Evolutionary conservation across 1,140 invertebrate species (phyloP).

Genomic region (Micrasema minimum): DNA sequence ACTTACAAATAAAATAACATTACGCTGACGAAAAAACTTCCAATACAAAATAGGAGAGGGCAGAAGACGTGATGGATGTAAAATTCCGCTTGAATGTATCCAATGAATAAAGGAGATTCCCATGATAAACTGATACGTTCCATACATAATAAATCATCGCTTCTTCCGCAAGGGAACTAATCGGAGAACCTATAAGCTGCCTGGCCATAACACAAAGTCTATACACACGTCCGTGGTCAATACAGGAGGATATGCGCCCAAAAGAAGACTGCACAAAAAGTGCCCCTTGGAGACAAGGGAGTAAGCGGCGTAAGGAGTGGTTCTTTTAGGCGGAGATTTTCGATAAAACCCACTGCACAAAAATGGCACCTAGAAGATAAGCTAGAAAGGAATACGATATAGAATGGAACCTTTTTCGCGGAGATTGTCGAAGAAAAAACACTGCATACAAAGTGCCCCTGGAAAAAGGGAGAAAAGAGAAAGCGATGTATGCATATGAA

Average conservation of each 20-base stretch:
- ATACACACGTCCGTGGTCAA: background rate
- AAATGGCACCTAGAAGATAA: too few relatives aligned
- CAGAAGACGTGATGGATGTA: constrained; percentile 2
- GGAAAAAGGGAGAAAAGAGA: too few relatives aligned
- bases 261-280: background rate
- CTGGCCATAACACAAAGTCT: background rate
- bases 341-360: background rate
- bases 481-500: too few relatives aligned
- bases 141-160: constrained; percentile 14
- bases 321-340: background rate
- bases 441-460: background rate
- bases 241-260: constrained; percentile 7
- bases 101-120: background rate
- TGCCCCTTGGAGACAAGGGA: constrained; percentile 2
- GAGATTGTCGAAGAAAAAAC: constrained; percentile 19
- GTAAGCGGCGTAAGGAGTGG: too few relatives aligned
- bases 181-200: background rate
- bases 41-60: background rate
- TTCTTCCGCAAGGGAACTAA: constrained; percentile 9
- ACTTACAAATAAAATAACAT: too few relatives aligned
- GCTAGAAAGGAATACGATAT: too few relatives aligned
- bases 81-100: background rate
- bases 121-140: constrained; percentile 17
- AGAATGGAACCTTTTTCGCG: too few relatives aligned
- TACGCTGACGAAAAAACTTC: background rate